Base-by-base conservation (phyloP, 2,113 vertebrate genomes). In the Ursus arctos region DNA sequence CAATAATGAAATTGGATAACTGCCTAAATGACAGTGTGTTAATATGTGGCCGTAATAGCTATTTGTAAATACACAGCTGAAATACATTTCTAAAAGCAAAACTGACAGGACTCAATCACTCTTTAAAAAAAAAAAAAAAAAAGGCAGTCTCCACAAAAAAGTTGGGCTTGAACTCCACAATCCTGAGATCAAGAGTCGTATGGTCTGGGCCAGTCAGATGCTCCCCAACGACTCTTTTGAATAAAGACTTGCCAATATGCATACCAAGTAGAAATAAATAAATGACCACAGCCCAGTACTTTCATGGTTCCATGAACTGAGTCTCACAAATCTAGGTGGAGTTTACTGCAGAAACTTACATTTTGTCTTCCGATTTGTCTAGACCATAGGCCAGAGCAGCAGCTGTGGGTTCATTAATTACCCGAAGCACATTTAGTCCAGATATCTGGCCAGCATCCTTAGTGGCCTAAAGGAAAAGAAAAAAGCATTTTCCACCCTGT, bases 321-420 rank as follows among this genome's bases (percentile, higher is more conserved):
- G 43, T 76, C 72, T 86, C 51, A 96, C 6, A 74, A 5, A 91
- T 31, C 11, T 14, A 84, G 22, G 36, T 33, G 8, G 19, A 82
- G 22, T 91, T 86, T 81, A 88, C 15, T 61, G 1, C n/a, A 90
- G 13, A 63, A 92, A 98, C 99, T 99, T 98, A 99, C 99, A 99
- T 98, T 98, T 99, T 99, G 92, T 99, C 99, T 98, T 99, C 99
- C 87, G 99, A 99, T 97, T 99, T 99, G 95, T 99, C 99, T 97
- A 99, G 99, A 55, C 99, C 99, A n/a, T 99, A 99, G 15, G 99
- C 99, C 95, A 99, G 98, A 15, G 99, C 99, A 83, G 99, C 99
- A 47, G 99, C 99, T 15, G 99, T 99, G 2, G 99, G 99, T 95
- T 99, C 99, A 83, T 99, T 99, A 95, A 99, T 99, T 43, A 99